Base-by-base conservation (phyloP, 1,140 invertebrate genomes). In the Olivierus martensii region DNA sequence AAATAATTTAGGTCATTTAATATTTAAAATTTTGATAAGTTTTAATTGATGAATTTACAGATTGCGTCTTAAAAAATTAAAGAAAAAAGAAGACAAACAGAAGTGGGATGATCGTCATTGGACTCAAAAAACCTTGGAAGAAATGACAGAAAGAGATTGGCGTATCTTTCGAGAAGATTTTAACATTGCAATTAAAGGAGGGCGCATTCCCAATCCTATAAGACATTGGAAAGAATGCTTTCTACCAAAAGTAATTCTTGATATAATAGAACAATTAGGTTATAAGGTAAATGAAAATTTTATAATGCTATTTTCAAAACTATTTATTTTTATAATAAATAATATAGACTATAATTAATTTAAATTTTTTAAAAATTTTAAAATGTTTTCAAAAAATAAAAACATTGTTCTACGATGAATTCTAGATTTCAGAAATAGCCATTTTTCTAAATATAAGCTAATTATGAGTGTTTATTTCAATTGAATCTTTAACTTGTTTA, bases 61-160 rank as follows among this genome's bases (percentile, higher is more conserved):
- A 63, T 79, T 89, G 57, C 78, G 92, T 41, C 70, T 97, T 44
- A 94, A 93, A 64, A 95, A 93, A 71, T 81, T 94, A 2, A 90
- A 91, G 63, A 82, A 84, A 62, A 91, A 89, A 68, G 93, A 98
- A 73, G 92, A 96, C 56, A 98, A 99, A 72, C 91, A 97, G 66
- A 87, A 91, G 65, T 98, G 89, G 87, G 95, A 99, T 73, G 94
- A 99, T 67, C 77, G 96, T 21, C 95, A 99, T 71, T 99, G 96
- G 96, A 87, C 84, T 15, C 91, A 99, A 62, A 99, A 99, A 71
- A 78, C 80, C 11, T 65, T 84, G 0, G 79, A 83, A 47, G 92
- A 99, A 72, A 99, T 99, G 96, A 93, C 87, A 10, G 94, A 99
- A 67, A 77, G 96, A 66, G 96, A 99, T 75, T 99, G 96, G 96